phyloP scores from a whole-genome alignment of 2,797 vertebrate genomes.

The Myotis planiceps region DNA sequence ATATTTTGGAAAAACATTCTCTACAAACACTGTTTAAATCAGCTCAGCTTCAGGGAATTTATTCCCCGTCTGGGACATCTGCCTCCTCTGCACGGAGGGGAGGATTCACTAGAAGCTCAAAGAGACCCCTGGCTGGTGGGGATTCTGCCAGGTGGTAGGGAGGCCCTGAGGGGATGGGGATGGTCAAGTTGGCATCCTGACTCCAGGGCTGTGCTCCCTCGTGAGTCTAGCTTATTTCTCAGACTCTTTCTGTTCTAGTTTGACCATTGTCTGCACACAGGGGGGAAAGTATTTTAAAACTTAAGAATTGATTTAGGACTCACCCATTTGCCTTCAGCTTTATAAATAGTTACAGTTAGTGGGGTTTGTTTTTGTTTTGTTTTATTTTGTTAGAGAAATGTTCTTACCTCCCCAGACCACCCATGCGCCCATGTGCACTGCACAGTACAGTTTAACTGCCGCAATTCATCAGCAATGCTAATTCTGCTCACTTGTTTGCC shows the following conservation, averaged over 20 bases:
- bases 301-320: neutral
- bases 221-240: neutral
- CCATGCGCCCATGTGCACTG: accelerated
- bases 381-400: neutral
- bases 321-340: neutral
- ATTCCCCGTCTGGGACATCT: neutral
- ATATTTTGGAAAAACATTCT: neutral
- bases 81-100: neutral
- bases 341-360: neutral
- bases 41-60: neutral
- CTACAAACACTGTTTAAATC: slow-evolving; percentile 5
- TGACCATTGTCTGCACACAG: neutral
- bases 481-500: neutral
- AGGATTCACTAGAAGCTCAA: neutral
- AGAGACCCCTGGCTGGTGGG: neutral
- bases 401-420: neutral
- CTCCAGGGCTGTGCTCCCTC: neutral
- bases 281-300: neutral
- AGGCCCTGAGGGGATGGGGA: too few relatives aligned
- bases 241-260: neutral
- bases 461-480: neutral
- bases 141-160: neutral
- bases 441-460: neutral
- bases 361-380: neutral
- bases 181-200: neutral